These are phyloP conservation scores for Eulemur rufifrons DNA, from an alignment of 2,113 vertebrate species.

Conservation along the genomic window DNA sequence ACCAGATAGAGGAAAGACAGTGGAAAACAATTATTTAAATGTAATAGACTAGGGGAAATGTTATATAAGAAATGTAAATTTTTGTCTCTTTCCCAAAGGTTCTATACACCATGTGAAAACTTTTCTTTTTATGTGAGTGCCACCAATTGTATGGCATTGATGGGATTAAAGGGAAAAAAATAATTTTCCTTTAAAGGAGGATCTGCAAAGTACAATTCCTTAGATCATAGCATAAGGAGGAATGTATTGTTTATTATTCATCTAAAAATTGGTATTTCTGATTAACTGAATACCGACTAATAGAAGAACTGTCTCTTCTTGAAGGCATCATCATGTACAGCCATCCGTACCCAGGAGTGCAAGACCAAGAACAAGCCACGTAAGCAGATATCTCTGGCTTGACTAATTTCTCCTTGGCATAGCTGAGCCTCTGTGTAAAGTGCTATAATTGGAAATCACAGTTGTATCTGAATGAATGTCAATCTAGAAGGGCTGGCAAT, in stretches of 20 bases:
- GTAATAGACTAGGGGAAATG: background rate
- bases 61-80: background rate
- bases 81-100: background rate
- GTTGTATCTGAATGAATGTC: conserved; percentile 53
- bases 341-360: conserved; percentile 94
- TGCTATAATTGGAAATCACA: conserved; percentile 53
- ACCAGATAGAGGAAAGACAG: background rate
- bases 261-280: background rate
- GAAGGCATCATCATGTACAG: conserved; percentile 94
- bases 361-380: conserved; percentile 92
- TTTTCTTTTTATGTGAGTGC: background rate
- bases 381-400: conserved; percentile 84
- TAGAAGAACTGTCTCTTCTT: conserved; percentile 69
- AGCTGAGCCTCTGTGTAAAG: background rate
- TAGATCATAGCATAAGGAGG: background rate
- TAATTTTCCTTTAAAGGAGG: background rate
- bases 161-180: background rate
- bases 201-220: conserved; percentile 1
- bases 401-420: background rate
- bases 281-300: background rate
- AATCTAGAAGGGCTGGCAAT: conserved; percentile 29
- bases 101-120: background rate
- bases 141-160: background rate
- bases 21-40: conserved; percentile 6
- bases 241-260: background rate